phyloP scores from a whole-genome alignment of 2,888 invertebrate genomes.

The Eubasilissa splendida region DNA sequence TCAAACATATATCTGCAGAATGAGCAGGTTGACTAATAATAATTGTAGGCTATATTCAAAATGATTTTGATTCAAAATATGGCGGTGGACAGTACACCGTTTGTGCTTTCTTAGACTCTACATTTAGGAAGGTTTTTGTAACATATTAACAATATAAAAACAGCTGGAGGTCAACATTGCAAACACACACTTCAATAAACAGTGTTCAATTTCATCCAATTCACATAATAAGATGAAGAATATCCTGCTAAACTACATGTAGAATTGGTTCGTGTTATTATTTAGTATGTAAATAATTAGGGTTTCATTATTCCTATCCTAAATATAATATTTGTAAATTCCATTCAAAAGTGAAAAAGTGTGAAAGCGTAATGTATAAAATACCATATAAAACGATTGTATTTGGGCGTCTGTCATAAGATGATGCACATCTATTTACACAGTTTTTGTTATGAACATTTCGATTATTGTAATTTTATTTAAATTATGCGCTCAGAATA shows the following conservation, averaged over 20 bases:
- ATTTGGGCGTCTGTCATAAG: too few species aligned
- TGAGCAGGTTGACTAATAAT: neutral
- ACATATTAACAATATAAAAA: constrained; percentile 49
- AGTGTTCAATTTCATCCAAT: constrained; percentile 39
- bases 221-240: constrained; percentile 37
- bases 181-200: constrained; percentile 46
- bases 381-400: constrained; percentile 35
- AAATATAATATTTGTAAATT: constrained; percentile 38
- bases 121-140: constrained; percentile 41
- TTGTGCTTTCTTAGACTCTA: constrained; percentile 48
- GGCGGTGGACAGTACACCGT: constrained; percentile 40
- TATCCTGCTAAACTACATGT: constrained; percentile 34
- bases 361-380: constrained; percentile 51
- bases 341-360: constrained; percentile 51
- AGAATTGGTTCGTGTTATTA: constrained; percentile 50
- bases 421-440: too few species aligned
- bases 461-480: too few species aligned
- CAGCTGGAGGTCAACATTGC: constrained; percentile 44
- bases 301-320: constrained; percentile 34
- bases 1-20: constrained; percentile 1
- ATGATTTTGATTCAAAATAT: constrained; percentile 18
- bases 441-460: too few species aligned
- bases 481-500: too few species aligned
- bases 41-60: constrained; percentile 4
- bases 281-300: constrained; percentile 33